A percentile compares a stretch with the other conserved stretches of the same genome.
Evolutionary conservation across 2,113 vertebrate genomes (phyloP).

Genomic region (Numenius arquata): DNA sequence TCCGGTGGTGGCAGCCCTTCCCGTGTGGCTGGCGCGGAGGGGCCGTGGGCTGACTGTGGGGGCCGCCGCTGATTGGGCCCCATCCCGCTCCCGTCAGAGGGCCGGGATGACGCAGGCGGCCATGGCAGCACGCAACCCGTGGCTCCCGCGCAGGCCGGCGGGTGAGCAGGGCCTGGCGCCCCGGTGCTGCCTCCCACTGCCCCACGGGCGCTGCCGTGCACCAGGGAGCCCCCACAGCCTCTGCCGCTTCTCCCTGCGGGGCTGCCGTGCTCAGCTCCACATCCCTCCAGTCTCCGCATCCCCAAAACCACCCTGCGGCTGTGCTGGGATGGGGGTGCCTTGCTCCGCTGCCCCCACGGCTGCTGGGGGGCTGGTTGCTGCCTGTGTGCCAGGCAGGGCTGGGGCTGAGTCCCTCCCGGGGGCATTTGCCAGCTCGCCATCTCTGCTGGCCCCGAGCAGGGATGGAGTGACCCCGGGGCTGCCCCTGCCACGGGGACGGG

Average conservation of each 20-base stretch:
- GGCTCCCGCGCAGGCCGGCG: background rate
- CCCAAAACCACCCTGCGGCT: rapidly evolving
- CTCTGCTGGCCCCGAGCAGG: background rate
- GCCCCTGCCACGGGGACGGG: background rate
- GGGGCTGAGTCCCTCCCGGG: background rate
- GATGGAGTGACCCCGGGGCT: background rate
- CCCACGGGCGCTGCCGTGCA: rapidly evolving
- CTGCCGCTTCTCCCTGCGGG: rapidly evolving
- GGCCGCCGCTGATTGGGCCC: background rate
- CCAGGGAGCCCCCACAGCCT: rapidly evolving
- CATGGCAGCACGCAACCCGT: background rate
- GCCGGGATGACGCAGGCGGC: background rate
- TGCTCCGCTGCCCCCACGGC: rapidly evolving
- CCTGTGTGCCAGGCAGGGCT: background rate
- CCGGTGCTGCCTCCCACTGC: background rate
- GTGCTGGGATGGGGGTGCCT: rapidly evolving
- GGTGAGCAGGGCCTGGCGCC: background rate
- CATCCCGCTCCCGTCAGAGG: background rate
- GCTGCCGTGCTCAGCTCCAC: background rate
- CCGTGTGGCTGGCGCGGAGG: background rate
- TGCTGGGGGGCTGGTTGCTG: background rate
- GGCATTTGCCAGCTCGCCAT: rapidly evolving
- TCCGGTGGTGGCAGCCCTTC: background rate
- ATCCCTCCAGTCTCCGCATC: background rate
- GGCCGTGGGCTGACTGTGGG: slow-evolving; percentile 7